A percentile compares a stretch with the other conserved stretches of the same genome.
Conservation (phyloP, 2,113 vertebrate genomes). For the Thunnus thynnus region DNA sequence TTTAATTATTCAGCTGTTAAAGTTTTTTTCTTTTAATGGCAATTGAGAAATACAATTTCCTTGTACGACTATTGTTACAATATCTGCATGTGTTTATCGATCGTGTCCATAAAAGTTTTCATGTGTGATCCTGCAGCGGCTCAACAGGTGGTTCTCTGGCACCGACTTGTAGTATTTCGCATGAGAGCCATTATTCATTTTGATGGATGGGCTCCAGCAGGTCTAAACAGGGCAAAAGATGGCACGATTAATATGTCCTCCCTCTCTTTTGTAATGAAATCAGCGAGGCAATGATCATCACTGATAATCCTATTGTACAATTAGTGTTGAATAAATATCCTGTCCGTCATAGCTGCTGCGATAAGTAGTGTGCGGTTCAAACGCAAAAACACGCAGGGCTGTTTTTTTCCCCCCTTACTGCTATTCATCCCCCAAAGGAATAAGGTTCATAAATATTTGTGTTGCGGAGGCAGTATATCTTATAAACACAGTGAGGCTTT, state of each 20-base stretch:
- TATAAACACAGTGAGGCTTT: constrained; percentile 24
- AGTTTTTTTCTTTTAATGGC: constrained; percentile 4
- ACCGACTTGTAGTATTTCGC: constrained; percentile 31
- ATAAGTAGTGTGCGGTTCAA: neutral
- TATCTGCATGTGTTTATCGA: neutral
- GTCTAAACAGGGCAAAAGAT: neutral
- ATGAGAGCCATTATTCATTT: neutral
- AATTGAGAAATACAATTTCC: neutral
- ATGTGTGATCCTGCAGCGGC: neutral
- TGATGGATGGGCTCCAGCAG: constrained; percentile 5
- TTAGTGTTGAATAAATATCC: constrained; percentile 19
- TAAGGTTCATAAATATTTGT: constrained; percentile 47
- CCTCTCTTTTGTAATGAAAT: constrained; percentile 37
- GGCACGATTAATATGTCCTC: neutral
- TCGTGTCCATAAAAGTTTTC: constrained; percentile 15
- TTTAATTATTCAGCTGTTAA: neutral
- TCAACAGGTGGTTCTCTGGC: constrained; percentile 66
- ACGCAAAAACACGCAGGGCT: constrained; percentile 1
- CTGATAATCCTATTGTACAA: constrained; percentile 29
- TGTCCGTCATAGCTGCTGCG: constrained; percentile 16
- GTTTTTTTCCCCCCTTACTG: neutral
- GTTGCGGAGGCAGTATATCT: constrained; percentile 23
- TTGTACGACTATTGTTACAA: neutral
- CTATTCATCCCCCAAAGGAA: neutral
- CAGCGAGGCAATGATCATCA: constrained; percentile 31